Conservation (phyloP, 2,113 vertebrate genomes). For the Progne subis region DNA sequence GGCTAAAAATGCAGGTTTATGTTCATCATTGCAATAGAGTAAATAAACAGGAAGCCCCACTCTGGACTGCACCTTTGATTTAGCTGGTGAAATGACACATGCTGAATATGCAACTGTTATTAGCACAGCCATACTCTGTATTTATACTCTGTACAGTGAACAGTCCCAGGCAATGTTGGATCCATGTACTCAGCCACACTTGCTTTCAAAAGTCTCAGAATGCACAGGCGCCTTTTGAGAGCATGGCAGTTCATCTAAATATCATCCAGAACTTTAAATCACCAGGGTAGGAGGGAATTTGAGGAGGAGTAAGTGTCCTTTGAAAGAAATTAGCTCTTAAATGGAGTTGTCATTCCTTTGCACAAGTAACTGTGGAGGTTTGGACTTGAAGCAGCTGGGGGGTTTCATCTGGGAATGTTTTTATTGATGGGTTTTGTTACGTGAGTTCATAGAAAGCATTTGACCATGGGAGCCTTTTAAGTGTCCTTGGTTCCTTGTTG, state of each 20-base stretch:
- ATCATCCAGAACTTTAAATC: background rate
- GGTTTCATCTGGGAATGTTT: background rate
- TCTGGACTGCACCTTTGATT: background rate
- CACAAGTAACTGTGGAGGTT: constrained; percentile 31
- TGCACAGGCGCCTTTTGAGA: constrained; percentile 24
- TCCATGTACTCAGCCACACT: background rate
- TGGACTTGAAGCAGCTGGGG: constrained; percentile 30
- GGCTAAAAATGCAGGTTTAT: background rate
- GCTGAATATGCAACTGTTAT: constrained; percentile 50
- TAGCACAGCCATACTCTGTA: constrained; percentile 53
- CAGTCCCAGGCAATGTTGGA: background rate
- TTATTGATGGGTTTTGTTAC: background rate
- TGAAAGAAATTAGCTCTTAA: background rate
- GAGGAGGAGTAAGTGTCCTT: constrained; percentile 57
- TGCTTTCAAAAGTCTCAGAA: constrained; percentile 32
- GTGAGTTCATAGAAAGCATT: background rate
- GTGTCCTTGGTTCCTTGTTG: constrained; percentile 33
- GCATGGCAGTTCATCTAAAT: background rate
- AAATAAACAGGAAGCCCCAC: background rate
- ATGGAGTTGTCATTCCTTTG: constrained; percentile 47
- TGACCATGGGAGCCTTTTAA: constrained; percentile 48
- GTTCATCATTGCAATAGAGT: background rate
- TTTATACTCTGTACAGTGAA: constrained; percentile 45
- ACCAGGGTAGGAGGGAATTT: background rate
- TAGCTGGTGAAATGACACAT: background rate